Base-by-base conservation (phyloP, 2,888 invertebrate genomes). In the Eucera pruinosa region DNA sequence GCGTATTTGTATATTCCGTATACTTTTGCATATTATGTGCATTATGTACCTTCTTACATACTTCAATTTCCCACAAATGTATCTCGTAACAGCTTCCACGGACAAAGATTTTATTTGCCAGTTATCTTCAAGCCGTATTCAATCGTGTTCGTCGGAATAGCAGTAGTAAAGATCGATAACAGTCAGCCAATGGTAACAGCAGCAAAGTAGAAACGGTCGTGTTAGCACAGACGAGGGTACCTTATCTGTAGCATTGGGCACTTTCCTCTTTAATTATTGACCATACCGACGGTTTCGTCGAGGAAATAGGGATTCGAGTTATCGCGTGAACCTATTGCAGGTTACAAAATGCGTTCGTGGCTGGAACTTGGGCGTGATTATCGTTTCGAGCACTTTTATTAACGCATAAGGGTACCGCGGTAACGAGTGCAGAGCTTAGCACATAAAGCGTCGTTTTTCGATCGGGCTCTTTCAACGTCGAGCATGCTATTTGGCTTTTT, bases 311-410 rank as follows among this genome's bases (percentile, higher is more conserved):
- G 27, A 52, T 48, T 45, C 11, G 23, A 18, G 36, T 43, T 52
- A 55, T 64, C 65, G 45, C 18, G 54, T 30, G 41, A 36, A 54
- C 45, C 65, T 58, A 62, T 80, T 41, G 39, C 39, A 30, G 11
- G 54, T 23, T 45, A 47, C 15, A n/a, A 20, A 57, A 55, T 54
- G 41, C 43, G 36, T 36, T 58, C 47, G 65, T 23, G 62, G 23
- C 27, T n/a, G 11, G 20, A 43, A n/a, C 27, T 27, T 41, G 20
- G 23, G 18, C 41, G 43, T 57, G 70, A 74, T 80, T 78, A 80
- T 74, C 69, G 70, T 69, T 78, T 60, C 61, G 36, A 55, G 41
- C 45, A 67, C 73, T 82, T 82, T 82, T 82, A 79, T 82, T 78
- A 80, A 52, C 65, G 58, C 39, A 45, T 52, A 43, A 57, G 27